Conservation (phyloP, 1,140 invertebrate species). For the Dermatophagoides farinae region DNA sequence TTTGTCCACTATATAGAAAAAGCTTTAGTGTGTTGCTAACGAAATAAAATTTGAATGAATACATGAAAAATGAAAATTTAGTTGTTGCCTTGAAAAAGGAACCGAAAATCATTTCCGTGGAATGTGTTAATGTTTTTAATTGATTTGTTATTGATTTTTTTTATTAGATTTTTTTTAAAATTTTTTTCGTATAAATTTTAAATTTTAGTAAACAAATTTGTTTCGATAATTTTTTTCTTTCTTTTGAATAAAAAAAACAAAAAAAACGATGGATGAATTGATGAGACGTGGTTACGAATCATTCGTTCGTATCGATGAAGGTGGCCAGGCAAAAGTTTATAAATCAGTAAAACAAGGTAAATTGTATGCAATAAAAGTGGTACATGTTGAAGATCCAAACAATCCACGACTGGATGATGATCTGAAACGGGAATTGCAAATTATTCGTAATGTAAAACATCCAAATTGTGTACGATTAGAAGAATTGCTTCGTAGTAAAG, state of each 20-base stretch:
- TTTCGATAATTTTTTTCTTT: too few species aligned
- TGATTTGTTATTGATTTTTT: too few species aligned
- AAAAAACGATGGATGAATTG: background rate
- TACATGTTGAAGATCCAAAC: conserved; percentile 13
- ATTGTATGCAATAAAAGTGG: conserved; percentile 12
- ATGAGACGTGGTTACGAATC: background rate
- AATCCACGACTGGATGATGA: conserved; percentile 6
- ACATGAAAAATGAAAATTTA: too few species aligned
- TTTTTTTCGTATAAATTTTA: too few species aligned
- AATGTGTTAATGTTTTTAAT: too few species aligned
- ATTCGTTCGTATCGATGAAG: background rate
- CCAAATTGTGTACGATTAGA: conserved; percentile 4
- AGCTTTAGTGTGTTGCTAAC: too few species aligned
- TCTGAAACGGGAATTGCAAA: conserved; percentile 10
- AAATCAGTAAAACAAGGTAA: background rate
- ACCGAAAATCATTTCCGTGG: too few species aligned
- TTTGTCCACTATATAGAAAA: too few species aligned
- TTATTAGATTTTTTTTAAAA: too few species aligned
- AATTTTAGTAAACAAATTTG: too few species aligned
- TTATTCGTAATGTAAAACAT: conserved; percentile 6
- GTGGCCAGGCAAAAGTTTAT: conserved; percentile 7
- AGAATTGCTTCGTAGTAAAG: conserved; percentile 12
- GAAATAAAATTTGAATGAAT: too few species aligned
- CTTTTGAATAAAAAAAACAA: background rate
- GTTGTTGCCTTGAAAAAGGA: too few species aligned